phyloP scores from a whole-genome alignment of 1,140 invertebrate species.

The Papilio polytes region DNA sequence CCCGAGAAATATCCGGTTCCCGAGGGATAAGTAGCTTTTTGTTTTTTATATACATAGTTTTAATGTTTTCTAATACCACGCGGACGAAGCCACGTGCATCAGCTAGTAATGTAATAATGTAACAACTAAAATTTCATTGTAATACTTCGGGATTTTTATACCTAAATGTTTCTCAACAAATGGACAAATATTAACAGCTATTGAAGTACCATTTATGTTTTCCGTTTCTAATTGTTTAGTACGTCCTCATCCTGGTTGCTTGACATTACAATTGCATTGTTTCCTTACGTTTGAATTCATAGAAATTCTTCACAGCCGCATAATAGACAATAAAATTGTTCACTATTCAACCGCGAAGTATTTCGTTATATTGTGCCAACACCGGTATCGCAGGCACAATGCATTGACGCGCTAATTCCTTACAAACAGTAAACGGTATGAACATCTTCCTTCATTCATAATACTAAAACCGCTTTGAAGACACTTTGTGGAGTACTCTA shows the following conservation, averaged over 20 bases:
- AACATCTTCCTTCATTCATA: conserved; percentile 77
- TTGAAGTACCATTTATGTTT: neutral
- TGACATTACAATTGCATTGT: neutral
- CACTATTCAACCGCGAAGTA: conserved; percentile 43
- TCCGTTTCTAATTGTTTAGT: neutral
- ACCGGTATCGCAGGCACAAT: conserved; percentile 56
- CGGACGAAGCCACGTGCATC: no score
- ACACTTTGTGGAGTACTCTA: conserved; percentile 56
- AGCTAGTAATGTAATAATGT: no score
- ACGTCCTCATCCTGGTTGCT: neutral
- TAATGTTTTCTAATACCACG: no score
- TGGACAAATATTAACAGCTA: neutral
- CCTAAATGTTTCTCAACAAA: no score
- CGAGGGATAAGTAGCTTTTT: no score
- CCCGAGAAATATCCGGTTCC: no score
- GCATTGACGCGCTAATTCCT: conserved; percentile 57
- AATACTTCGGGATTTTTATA: no score
- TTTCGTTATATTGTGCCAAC: conserved; percentile 71
- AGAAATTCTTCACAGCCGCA: conserved; percentile 6
- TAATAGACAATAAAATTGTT: conserved; percentile 42
- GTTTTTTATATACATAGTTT: no score
- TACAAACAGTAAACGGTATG: conserved; percentile 58
- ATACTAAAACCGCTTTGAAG: conserved; percentile 55
- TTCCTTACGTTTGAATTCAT: conserved; percentile 2
- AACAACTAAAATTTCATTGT: no score